Evolutionary conservation across 1,140 invertebrate species (phyloP).

Genomic region (Atta colombica): DNA sequence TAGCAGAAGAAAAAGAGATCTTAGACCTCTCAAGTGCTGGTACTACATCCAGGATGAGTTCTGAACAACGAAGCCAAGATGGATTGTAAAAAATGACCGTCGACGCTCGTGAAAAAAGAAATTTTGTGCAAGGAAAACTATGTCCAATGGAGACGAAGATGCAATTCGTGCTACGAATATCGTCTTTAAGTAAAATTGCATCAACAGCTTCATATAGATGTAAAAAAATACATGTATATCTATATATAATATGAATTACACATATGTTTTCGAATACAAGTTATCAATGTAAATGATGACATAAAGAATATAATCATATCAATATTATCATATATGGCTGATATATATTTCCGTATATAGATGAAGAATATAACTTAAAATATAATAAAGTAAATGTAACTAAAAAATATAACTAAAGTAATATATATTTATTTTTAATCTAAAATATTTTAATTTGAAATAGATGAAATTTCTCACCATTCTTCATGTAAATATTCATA

Average conservation of each 20-base stretch:
- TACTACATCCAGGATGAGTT: slow-evolving; percentile 62
- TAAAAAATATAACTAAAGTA: not conserved
- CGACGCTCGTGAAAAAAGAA: slow-evolving; percentile 65
- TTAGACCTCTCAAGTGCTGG: slow-evolving; percentile 33
- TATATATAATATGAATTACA: not conserved
- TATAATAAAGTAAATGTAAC: not conserved
- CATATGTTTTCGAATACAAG: not conserved
- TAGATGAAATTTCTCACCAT: not conserved
- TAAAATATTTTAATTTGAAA: not conserved
- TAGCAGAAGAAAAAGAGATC: slow-evolving; percentile 60
- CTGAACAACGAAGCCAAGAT: slow-evolving; percentile 61
- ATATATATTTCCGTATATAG: not conserved
- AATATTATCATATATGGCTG: no score
- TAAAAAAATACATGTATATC: not conserved
- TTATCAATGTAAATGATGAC: not conserved
- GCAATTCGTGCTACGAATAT: slow-evolving; percentile 3
- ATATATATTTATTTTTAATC: not conserved
- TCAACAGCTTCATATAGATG: slow-evolving; percentile 1
- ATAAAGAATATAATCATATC: not conserved
- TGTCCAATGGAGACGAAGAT: slow-evolving; percentile 10
- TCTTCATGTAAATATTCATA: not conserved
- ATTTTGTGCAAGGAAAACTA: slow-evolving; percentile 20
- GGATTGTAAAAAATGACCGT: slow-evolving; percentile 73
- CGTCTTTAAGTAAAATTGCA: slow-evolving; percentile 14
- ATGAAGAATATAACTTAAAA: not conserved